These are phyloP conservation scores for Charina bottae DNA, from an alignment of 2,113 vertebrate genomes.

Conservation along the genomic window DNA sequence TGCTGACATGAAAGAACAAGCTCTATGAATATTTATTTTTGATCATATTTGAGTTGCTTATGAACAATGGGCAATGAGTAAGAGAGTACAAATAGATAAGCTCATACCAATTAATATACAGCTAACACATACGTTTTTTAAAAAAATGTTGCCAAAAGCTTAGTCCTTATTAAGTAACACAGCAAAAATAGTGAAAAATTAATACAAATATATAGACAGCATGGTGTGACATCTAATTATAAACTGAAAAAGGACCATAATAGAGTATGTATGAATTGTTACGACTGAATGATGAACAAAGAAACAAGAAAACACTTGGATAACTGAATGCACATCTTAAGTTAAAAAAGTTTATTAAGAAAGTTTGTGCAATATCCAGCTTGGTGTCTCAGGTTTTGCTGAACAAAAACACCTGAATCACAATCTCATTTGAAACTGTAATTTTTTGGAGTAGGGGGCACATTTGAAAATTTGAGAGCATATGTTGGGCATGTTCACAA, in stretches of 20 bases:
- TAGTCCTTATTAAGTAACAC: neutral
- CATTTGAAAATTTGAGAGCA: neutral
- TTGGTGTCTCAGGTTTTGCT: neutral
- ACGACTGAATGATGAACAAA: neutral
- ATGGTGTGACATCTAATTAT: neutral
- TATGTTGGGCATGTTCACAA: neutral
- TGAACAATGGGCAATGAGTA: neutral
- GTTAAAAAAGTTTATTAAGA: neutral
- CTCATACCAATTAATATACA: neutral
- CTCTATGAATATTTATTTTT: neutral
- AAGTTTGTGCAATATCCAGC: neutral
- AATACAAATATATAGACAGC: neutral
- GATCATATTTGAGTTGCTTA: neutral
- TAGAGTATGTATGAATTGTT: neutral
- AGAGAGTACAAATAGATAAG: neutral
- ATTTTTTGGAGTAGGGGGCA: neutral
- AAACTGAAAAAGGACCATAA: neutral
- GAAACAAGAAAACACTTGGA: neutral
- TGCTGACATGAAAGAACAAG: neutral
- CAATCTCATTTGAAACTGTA: neutral
- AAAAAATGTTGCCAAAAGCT: neutral
- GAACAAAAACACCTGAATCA: neutral
- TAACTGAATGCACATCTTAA: neutral
- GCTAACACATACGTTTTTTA: neutral
- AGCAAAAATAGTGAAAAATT: neutral